These are phyloP conservation scores for Cheilinus undulatus DNA, from an alignment of 2,113 vertebrate species.

Conservation along the genomic window DNA sequence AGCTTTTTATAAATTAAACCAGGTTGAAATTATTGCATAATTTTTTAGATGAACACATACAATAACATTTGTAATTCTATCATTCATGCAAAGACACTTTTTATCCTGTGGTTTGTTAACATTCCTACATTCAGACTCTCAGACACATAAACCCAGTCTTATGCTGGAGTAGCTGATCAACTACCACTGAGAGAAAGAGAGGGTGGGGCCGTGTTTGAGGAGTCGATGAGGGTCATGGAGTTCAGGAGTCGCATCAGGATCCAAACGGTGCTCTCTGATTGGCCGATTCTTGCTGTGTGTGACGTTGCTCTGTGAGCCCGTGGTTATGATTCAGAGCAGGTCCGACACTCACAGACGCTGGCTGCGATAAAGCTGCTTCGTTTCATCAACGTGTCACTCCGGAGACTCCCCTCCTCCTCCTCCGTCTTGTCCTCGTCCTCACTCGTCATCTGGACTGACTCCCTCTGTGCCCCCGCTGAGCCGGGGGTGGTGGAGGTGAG, in stretches of 20 bases:
- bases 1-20: no score
- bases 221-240: background rate
- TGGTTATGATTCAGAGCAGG: slow-evolving; percentile 32
- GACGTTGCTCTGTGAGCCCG: background rate
- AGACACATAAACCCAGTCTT: no score
- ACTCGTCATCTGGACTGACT: slow-evolving; percentile 3
- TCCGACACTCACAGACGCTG: slow-evolving; percentile 1
- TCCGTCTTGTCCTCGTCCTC: background rate
- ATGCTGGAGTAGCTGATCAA: no score
- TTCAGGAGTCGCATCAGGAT: slow-evolving; percentile 1
- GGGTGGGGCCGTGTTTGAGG: no score
- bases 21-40: no score
- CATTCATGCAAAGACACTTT: no score
- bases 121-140: no score
- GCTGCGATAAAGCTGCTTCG: slow-evolving; percentile 24
- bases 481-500: slow-evolving; percentile 16
- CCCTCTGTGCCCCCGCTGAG: background rate
- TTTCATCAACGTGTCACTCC: slow-evolving; percentile 41
- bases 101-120: no score
- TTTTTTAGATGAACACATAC: no score
- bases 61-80: no score
- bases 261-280: background rate
- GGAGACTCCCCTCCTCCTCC: background rate
- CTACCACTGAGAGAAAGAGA: no score
- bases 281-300: background rate